Evolutionary conservation across 2,797 vertebrate genomes (phyloP).

Genomic region (Sebastes alutus): DNA sequence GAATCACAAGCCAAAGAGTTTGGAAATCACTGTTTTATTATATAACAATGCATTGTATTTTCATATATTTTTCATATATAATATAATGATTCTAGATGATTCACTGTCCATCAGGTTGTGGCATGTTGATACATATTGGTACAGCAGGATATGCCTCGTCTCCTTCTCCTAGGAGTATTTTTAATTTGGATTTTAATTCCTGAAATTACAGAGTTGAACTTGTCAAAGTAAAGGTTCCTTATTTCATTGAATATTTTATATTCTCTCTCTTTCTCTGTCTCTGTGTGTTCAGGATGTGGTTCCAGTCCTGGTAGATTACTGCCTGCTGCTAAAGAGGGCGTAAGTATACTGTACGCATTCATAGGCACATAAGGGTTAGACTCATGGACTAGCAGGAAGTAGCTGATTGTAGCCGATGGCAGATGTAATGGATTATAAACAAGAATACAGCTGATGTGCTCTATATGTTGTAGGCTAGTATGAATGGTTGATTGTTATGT

Average conservation of each 20-base stretch:
- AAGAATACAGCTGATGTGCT: background rate
- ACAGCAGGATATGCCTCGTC: too few species aligned
- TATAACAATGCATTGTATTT: background rate
- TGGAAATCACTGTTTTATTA: background rate
- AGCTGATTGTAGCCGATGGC: too few species aligned
- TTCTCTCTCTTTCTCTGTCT: background rate
- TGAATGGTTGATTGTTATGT: background rate
- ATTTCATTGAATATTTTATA: too few species aligned
- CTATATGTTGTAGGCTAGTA: background rate
- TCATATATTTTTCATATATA: background rate
- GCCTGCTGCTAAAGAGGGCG: slow-evolving; percentile 91
- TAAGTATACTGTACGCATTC: slow-evolving; percentile 77
- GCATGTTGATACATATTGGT: too few species aligned
- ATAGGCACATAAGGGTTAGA: background rate
- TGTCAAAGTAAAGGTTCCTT: too few species aligned
- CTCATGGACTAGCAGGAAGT: background rate
- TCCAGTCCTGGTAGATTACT: slow-evolving; percentile 94
- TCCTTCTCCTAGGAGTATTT: too few species aligned
- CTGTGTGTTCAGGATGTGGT: slow-evolving; percentile 86
- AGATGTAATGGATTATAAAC: background rate
- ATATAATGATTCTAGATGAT: too few species aligned
- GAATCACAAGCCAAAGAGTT: background rate
- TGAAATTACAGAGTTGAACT: too few species aligned
- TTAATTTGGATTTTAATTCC: too few species aligned
- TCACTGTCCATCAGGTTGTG: too few species aligned